These are phyloP conservation scores for Atrichornis clamosus DNA, from an alignment of 2,113 vertebrate species.

Conservation along the genomic window DNA sequence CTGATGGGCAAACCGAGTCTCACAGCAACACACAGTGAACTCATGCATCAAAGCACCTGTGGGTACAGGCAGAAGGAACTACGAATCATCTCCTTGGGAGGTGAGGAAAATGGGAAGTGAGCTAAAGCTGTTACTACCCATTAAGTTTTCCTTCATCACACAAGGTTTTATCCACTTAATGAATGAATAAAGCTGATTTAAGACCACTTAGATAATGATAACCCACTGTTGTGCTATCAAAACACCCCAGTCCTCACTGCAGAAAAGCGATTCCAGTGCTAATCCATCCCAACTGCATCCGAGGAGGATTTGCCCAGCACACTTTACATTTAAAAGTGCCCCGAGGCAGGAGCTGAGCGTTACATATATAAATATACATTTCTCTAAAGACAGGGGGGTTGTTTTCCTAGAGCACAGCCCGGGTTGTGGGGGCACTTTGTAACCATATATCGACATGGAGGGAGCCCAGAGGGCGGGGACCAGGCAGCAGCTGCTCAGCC, in stretches of 20 bases:
- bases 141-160: neutral
- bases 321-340: neutral
- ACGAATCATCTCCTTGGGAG: neutral
- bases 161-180: neutral
- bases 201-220: neutral
- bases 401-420: neutral
- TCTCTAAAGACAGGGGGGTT: neutral
- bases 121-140: neutral
- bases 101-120: neutral
- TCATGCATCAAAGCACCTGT: neutral
- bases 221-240: neutral
- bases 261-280: neutral
- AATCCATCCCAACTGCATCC: neutral
- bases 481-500: conserved; percentile 54
- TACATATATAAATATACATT: neutral
- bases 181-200: neutral
- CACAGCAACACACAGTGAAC: neutral
- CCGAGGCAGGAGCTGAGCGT: neutral
- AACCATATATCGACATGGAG: neutral
- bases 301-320: fast-evolving
- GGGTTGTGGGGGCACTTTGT: neutral
- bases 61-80: fast-evolving
- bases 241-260: neutral
- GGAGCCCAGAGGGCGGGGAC: neutral
- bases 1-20: fast-evolving